Conservation (phyloP, 2,113 vertebrate species). For the Aix galericulata region DNA sequence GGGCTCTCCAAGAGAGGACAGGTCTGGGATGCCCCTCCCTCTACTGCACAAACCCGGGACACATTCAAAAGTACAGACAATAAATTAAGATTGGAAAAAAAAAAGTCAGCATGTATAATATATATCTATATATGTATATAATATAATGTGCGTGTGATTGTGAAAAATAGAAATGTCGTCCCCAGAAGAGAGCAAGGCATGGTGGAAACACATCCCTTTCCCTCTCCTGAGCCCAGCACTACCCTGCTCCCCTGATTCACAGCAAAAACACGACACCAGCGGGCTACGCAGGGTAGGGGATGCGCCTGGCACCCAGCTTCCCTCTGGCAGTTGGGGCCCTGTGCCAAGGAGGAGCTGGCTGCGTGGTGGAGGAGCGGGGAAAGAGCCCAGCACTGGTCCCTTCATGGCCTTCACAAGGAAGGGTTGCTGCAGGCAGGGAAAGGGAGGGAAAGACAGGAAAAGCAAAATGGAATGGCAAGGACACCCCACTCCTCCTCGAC, state of each 20-base stretch:
- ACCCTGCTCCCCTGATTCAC: constrained; percentile 11
- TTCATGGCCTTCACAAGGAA: not conserved
- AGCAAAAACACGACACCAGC: constrained; percentile 4
- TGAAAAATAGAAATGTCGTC: constrained; percentile 47
- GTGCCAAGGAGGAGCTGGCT: constrained; percentile 10
- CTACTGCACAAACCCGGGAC: constrained; percentile 60
- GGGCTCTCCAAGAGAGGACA: constrained; percentile 15
- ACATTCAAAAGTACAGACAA: constrained; percentile 63
- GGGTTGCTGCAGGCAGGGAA: constrained; percentile 2
- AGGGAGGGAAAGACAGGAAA: constrained; percentile 6
- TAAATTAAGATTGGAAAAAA: constrained; percentile 57
- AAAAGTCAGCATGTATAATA: not conserved
- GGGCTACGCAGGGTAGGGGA: not conserved
- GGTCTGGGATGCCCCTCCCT: constrained; percentile 21
- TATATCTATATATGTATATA: not conserved
- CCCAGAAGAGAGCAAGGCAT: constrained; percentile 32
- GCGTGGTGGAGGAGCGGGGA: not conserved
- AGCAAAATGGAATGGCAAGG: not conserved
- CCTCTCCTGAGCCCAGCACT: not conserved
- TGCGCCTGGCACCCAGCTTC: not conserved
- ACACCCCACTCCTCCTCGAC: not conserved
- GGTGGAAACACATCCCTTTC: not conserved
- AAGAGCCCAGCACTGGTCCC: not conserved
- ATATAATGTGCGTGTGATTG: constrained; percentile 52
- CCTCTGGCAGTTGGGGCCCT: not conserved